These are phyloP conservation scores for Nesoenas mayeri DNA, from an alignment of 2,113 vertebrate species.

Conservation along the genomic window DNA sequence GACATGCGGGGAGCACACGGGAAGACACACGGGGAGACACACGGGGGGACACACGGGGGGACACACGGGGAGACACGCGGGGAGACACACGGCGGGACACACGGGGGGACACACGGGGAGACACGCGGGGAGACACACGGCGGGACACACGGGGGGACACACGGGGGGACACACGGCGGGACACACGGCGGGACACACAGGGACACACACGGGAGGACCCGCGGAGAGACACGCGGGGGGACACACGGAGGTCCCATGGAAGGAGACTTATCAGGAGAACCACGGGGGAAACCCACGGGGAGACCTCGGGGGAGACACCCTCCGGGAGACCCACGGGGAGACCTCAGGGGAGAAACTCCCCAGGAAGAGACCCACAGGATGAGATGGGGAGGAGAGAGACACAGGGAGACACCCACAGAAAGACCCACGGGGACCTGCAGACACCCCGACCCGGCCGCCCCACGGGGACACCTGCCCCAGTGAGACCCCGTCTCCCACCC, in stretches of 20 bases:
- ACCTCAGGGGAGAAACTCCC: too few species aligned
- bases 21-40: too few species aligned
- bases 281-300: neutral
- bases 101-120: too few species aligned
- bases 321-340: neutral
- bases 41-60: neutral
- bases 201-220: too few species aligned
- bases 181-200: neutral
- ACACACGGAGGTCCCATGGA: neutral
- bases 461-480: neutral
- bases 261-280: too few species aligned
- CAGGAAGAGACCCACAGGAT: neutral
- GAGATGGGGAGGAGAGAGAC: neutral
- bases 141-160: too few species aligned
- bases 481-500: neutral
- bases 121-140: neutral
- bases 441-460: neutral
- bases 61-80: neutral
- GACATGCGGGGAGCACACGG: neutral
- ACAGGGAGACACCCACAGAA: too few species aligned
- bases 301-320: too few species aligned
- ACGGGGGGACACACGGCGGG: neutral
- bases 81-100: neutral
- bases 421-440: neutral
- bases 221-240: too few species aligned